Evolutionary conservation across 1,140 invertebrate genomes (phyloP).

Genomic region (Panagrolaimus sp.): DNA sequence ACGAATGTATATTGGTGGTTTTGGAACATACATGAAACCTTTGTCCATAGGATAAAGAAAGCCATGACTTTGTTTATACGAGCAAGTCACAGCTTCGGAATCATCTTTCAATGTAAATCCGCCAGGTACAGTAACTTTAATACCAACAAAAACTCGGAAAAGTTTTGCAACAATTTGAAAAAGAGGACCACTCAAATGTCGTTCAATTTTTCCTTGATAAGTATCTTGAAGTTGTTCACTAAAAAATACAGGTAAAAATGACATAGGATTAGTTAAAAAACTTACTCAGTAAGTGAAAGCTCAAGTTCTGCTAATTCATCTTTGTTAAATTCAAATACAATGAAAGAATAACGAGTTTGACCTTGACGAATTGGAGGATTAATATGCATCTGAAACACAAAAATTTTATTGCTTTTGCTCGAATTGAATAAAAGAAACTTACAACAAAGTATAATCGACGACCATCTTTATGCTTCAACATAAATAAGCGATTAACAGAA

Average conservation of each 20-base stretch:
- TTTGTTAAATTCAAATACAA: slow-evolving; percentile 86
- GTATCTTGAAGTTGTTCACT: slow-evolving; percentile 80
- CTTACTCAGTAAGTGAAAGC: slow-evolving; percentile 80
- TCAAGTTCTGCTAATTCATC: slow-evolving; percentile 86
- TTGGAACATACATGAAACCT: slow-evolving; percentile 97
- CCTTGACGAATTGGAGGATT: slow-evolving; percentile 99
- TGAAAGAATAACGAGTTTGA: slow-evolving; percentile 86
- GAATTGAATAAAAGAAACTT: slow-evolving; percentile 3
- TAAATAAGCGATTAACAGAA: slow-evolving; percentile 84
- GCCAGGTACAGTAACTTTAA: slow-evolving; percentile 89
- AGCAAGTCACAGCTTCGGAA: slow-evolving; percentile 67
- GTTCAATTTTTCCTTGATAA: slow-evolving; percentile 84
- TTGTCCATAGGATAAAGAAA: slow-evolving; percentile 95
- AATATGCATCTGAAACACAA: slow-evolving; percentile 69
- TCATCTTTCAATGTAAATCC: slow-evolving; percentile 71
- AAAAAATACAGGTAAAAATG: slow-evolving; percentile 8
- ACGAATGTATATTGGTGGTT: slow-evolving; percentile 91
- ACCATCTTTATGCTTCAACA: slow-evolving; percentile 93
- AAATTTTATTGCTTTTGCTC: too few species aligned
- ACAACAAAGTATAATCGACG: slow-evolving; percentile 94
- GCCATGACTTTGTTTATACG: slow-evolving; percentile 94
- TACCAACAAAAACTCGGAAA: slow-evolving; percentile 88
- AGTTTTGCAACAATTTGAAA: slow-evolving; percentile 91
- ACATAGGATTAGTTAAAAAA: background rate
- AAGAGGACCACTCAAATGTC: slow-evolving; percentile 82